These are phyloP conservation scores for Leptinotarsa texana DNA, from an alignment of 1,140 invertebrate species.

Conservation along the genomic window DNA sequence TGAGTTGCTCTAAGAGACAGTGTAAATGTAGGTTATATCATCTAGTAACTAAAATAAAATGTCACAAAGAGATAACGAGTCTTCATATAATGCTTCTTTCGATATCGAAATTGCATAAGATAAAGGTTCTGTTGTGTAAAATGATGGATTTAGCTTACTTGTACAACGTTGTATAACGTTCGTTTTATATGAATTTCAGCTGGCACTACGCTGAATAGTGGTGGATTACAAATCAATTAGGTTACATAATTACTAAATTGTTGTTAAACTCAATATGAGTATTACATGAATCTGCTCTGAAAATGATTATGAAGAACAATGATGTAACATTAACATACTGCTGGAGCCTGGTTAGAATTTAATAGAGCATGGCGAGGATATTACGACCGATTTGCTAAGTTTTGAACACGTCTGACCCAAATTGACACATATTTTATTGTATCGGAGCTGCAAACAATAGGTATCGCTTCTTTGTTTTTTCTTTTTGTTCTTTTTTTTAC, in stretches of 20 bases:
- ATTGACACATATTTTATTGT: constrained; percentile 26
- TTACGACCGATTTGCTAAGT: constrained; percentile 6
- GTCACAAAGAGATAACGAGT: not conserved
- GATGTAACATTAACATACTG: constrained; percentile 38
- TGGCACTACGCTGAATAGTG: constrained; percentile 2
- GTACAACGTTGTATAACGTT: constrained; percentile 12
- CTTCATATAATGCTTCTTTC: not conserved
- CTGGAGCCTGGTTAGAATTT: constrained; percentile 20
- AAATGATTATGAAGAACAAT: constrained; percentile 38
- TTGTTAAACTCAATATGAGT: constrained; percentile 23
- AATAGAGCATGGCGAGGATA: constrained; percentile 30
- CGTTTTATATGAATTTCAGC: constrained; percentile 23
- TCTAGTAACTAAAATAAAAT: not conserved
- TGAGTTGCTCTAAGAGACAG: too few relatives aligned
- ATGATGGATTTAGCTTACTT: constrained; percentile 15
- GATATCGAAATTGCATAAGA: constrained; percentile 19
- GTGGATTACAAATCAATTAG: constrained; percentile 20
- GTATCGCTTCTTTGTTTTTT: constrained; percentile 10
- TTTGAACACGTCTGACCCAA: constrained; percentile 25
- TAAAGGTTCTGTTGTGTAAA: constrained; percentile 11
- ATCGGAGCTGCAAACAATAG: not conserved
- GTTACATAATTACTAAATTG: constrained; percentile 21
- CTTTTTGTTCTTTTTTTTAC: not conserved
- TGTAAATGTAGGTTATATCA: too few relatives aligned
- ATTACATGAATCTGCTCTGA: constrained; percentile 29